These are phyloP conservation scores for Limnodromus scolopaceus DNA, from an alignment of 2,797 vertebrate species.

Conservation along the genomic window DNA sequence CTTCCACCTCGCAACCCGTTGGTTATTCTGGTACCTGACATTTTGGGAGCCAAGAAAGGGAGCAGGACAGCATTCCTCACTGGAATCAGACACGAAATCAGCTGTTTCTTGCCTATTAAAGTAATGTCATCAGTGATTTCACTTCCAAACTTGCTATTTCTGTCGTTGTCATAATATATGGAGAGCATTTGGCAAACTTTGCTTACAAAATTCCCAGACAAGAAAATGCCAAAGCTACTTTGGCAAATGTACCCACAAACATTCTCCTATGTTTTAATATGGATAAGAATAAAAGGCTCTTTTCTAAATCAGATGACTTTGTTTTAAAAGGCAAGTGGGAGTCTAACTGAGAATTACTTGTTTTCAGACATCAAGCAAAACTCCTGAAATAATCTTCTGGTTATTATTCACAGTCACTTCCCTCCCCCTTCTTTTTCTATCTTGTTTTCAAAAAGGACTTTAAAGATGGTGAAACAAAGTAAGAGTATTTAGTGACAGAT, in stretches of 20 bases:
- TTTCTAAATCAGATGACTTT: neutral
- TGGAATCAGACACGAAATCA: neutral
- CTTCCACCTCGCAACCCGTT: neutral
- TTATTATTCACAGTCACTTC: neutral
- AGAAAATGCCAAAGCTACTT: constrained; percentile 7
- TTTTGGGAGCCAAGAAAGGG: neutral
- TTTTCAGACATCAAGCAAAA: neutral
- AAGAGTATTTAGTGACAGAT: neutral
- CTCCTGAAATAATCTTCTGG: neutral
- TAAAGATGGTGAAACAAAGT: neutral
- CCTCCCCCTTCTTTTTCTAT: neutral
- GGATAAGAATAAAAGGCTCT: constrained; percentile 7
- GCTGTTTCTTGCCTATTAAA: constrained; percentile 22
- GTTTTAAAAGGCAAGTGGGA: neutral
- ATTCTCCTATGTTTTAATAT: constrained; percentile 9
- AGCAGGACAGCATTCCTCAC: neutral
- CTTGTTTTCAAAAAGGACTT: neutral
- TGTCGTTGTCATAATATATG: neutral
- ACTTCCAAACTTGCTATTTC: neutral
- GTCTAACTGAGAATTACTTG: neutral
- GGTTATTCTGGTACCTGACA: neutral
- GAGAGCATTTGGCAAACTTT: neutral
- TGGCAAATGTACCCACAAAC: neutral
- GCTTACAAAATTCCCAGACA: neutral
- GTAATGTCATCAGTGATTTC: neutral